Conservation (phyloP, 2,888 invertebrate genomes). For the Cabera pusaria region DNA sequence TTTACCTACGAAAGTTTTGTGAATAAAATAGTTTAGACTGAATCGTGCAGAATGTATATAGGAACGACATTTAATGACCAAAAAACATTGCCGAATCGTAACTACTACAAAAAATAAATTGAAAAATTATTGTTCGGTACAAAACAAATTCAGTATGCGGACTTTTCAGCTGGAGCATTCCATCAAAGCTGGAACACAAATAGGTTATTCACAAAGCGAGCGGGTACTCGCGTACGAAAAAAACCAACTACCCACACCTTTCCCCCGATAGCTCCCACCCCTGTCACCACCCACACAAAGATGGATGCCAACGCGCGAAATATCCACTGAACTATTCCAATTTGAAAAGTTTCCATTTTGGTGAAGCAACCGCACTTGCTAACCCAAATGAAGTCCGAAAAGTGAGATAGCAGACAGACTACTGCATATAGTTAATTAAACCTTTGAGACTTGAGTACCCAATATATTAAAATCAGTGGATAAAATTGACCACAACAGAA, state of each 20-base stretch:
- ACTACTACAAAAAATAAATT: slow-evolving; percentile 1
- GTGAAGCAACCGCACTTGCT: slow-evolving; percentile 59
- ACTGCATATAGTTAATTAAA: no score
- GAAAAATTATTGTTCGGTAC: slow-evolving; percentile 11
- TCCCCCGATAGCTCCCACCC: slow-evolving; percentile 27
- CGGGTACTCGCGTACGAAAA: slow-evolving; percentile 59
- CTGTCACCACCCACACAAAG: slow-evolving; percentile 55
- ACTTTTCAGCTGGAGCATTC: slow-evolving; percentile 25
- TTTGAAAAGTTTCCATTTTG: slow-evolving; percentile 74
- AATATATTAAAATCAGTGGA: no score
- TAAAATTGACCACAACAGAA: no score
- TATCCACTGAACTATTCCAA: slow-evolving; percentile 77
- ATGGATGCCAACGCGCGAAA: slow-evolving; percentile 68
- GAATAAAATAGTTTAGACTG: no score
- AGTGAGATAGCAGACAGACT: no score
- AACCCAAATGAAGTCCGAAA: slow-evolving; percentile 58
- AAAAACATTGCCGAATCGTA: no score
- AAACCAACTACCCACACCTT: slow-evolving; percentile 48
- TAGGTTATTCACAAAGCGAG: slow-evolving; percentile 58
- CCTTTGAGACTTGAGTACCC: no score
- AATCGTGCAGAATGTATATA: no score
- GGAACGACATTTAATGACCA: no score
- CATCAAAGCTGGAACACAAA: slow-evolving; percentile 52
- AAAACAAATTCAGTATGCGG: slow-evolving; percentile 13
- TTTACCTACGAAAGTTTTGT: no score